Conservation (phyloP, 2,113 vertebrate genomes). For the Vulpes vulpes region DNA sequence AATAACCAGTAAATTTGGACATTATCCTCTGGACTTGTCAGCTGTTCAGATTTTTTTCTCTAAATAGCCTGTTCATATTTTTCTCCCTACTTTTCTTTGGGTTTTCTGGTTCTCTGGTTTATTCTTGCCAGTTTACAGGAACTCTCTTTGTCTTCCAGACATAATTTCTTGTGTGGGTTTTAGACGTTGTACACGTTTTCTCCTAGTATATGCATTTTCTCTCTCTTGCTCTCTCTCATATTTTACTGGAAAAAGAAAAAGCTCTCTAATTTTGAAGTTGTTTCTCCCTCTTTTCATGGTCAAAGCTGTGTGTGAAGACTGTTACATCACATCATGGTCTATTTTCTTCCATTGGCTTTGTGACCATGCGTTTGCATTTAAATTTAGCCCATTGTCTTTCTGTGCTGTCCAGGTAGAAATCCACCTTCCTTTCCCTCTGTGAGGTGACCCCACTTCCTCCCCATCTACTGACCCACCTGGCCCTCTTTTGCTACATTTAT, state of each 20-base stretch:
- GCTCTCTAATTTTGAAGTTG: background rate
- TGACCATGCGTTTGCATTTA: background rate
- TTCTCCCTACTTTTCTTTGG: background rate
- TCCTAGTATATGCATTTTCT: background rate
- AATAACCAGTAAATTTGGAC: background rate
- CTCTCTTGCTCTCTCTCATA: background rate
- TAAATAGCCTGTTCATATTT: background rate
- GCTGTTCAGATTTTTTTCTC: background rate
- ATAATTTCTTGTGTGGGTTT: background rate
- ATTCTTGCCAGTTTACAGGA: background rate
- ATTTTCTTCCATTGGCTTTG: background rate
- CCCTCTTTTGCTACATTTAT: fast-evolving
- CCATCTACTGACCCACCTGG: fast-evolving
- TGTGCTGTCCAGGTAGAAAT: fast-evolving
- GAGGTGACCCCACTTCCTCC: no score
- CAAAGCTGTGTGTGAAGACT: background rate
- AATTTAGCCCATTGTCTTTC: background rate
- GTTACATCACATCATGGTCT: fast-evolving
- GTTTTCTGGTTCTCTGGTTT: background rate
- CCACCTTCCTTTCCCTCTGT: background rate
- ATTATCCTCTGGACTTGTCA: fast-evolving
- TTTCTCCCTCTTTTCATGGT: background rate
- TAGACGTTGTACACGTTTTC: background rate
- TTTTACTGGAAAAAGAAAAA: background rate
- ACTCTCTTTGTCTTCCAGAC: background rate